Evolutionary conservation across 2,888 invertebrate species (phyloP), one percentile per base, ranked within the genome.

Genomic region (Brenthis ino): DNA sequence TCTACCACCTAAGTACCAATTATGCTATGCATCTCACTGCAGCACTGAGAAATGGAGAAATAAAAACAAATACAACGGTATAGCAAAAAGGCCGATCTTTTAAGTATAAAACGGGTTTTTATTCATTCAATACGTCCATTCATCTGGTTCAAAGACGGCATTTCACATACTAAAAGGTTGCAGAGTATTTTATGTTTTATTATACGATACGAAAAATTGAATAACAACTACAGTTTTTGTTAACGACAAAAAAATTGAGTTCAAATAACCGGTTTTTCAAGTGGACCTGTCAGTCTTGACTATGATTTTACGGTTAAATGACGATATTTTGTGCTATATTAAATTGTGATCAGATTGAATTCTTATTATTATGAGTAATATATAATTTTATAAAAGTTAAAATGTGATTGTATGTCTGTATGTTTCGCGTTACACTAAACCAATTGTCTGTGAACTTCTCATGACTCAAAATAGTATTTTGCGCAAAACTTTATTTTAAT

Each of bases 61-160:
- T 63, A 58, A 69, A 61, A 68, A 43, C 50, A 56, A 50, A 64
- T 61, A 51, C 8, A 57, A 5, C 53, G 55, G 53, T 60, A 64
- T 68, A 65, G 58, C 57, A 64, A 71, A 68, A 70, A 63, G 37
- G 20, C 24, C 33, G 50, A 61, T 51, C 63, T 24, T 43, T 53
- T 50, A 6, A 64, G 57, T 61, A 69, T 66, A 63, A 66, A 77
- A 76, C 76, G 64, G 69, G 76, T 77, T 72, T 70, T 68, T 69
- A 69, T 77, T 75, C 75, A 76, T 76, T 75, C 72, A 73, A 70
- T 64, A 61, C 56, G 37, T 64, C 69, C 67, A 68, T 74, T 72
- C 64, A 73, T 67, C 24, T 20, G 47, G 53, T 20, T 63, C 43
- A 43, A 54, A 54, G 43, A 37, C 51, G 51, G 8, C 20, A 20